Conservation (phyloP, 92 coral and sea anemone species). For the Palythoa caribaeorum region DNA sequence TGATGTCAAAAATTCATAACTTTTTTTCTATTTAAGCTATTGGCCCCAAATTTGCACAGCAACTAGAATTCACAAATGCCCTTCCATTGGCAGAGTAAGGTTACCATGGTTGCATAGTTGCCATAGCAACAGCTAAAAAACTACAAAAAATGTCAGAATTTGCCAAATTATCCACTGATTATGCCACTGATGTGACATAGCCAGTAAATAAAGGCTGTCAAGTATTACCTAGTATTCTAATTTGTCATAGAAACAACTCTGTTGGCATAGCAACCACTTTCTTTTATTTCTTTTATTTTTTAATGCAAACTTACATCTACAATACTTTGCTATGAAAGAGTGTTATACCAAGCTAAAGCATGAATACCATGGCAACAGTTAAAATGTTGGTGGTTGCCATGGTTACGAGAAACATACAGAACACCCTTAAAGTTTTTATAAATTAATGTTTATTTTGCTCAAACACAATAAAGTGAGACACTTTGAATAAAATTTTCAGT, state of each 20-base stretch:
- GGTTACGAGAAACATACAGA: not conserved
- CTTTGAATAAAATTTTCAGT: not conserved
- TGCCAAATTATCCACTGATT: not conserved
- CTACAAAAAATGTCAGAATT: not conserved
- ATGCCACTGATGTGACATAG: not conserved
- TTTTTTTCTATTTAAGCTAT: not conserved
- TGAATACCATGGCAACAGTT: not conserved
- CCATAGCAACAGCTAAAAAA: slow-evolving; percentile 14
- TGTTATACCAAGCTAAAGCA: not conserved
- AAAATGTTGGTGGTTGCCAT: not conserved
- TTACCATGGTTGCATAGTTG: slow-evolving; percentile 7
- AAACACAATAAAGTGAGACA: not conserved
- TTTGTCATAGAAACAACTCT: not conserved
- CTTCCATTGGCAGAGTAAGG: not conserved
- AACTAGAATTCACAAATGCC: not conserved
- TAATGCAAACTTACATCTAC: not conserved
- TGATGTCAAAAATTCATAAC: not conserved
- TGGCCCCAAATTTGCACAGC: slow-evolving; percentile 9
- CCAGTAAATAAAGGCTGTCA: not conserved
- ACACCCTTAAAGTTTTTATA: not conserved
- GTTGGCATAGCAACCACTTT: not conserved
- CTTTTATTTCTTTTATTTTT: not conserved
- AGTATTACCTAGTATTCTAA: not conserved
- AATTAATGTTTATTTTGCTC: not conserved
- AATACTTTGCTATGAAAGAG: slow-evolving; percentile 3